Conservation (phyloP, 2,888 invertebrate genomes). For the Sphinx pinastri region DNA sequence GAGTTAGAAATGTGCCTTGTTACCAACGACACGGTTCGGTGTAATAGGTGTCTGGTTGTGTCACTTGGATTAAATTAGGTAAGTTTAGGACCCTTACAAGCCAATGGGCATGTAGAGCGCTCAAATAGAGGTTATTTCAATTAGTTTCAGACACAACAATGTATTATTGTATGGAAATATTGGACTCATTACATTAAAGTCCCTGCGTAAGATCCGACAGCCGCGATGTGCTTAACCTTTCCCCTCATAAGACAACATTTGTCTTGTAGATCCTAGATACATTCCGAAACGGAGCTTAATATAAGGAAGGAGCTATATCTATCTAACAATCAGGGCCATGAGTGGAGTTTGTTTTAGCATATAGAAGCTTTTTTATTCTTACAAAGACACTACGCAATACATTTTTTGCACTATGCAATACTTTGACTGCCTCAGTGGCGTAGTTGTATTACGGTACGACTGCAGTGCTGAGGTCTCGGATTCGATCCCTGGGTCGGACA, state of each 20-base stretch:
- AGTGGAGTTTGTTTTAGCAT: background rate
- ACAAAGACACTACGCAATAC: too few relatives aligned
- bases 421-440: too few relatives aligned
- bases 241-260: slow-evolving; percentile 34
- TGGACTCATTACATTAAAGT: slow-evolving; percentile 69
- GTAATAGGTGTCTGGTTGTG: slow-evolving; percentile 1
- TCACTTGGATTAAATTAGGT: slow-evolving; percentile 15
- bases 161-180: slow-evolving; percentile 80
- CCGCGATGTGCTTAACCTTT: slow-evolving; percentile 67
- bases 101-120: slow-evolving; percentile 41
- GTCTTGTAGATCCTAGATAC: slow-evolving; percentile 25
- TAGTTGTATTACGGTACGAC: too few relatives aligned
- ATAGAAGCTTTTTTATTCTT: background rate
- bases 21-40: background rate
- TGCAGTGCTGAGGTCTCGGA: too few relatives aligned
- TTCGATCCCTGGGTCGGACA: too few relatives aligned
- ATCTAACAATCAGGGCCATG: slow-evolving; percentile 5
- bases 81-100: slow-evolving; percentile 1
- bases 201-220: slow-evolving; percentile 56
- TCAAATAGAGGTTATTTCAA: slow-evolving; percentile 65
- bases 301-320: slow-evolving; percentile 16
- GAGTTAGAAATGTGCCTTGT: slow-evolving; percentile 5
- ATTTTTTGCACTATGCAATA: too few relatives aligned
- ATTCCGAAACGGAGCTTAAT: slow-evolving; percentile 21
- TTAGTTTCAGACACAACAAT: slow-evolving; percentile 71